Evolutionary conservation across 2,113 vertebrate species (phyloP), one percentile per base, ranked within the genome.

Genomic region (Alectura lathami): DNA sequence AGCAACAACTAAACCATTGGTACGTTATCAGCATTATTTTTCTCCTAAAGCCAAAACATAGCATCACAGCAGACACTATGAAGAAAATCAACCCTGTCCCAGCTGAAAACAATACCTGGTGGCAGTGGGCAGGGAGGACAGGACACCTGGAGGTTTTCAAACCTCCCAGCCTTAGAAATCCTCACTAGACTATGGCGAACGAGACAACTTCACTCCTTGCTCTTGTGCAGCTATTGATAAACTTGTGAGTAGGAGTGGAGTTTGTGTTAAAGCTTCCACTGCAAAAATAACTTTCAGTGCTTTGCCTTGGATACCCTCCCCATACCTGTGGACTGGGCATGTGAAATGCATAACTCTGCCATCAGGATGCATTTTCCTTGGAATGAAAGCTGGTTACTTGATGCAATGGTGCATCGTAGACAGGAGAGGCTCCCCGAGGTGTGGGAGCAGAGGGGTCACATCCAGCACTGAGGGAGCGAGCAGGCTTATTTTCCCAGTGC

Each of bases 401-500:
- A 29, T 38, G 47, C 48, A 42, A 12, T 34, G 47, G 32, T 67
- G 50, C 42, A 51, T 0, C 1, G 26, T 16, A 45, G 78, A 40
- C n/a, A 64, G 27, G 27, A 56, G 13, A 59, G 22, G 38, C 43
- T 89, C 13, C 32, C 40, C 4, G 45, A 70, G 54, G 36, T 30
- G 29, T 43, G 69, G 76, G 67, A n/a, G 22, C 20, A 50, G 45
- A 36, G 15, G 9, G 63, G 17, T 51, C 43, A 14, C 2, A 5
- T 22, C 72, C 68, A 50, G 34, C 50, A 17, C 15, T 0, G 5
- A 89, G 67, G 74, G 59, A 89, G 30, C 56, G 60, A 86, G 89
- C 74, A 26, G 27, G 78, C 59, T 86, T 83, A 17, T 86, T 94
- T 96, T 92, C 88, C 68, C 92, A 93, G 70, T 7, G 3, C 84